phyloP scores from a whole-genome alignment of 2,888 invertebrate species.

The Thecophora atra region DNA sequence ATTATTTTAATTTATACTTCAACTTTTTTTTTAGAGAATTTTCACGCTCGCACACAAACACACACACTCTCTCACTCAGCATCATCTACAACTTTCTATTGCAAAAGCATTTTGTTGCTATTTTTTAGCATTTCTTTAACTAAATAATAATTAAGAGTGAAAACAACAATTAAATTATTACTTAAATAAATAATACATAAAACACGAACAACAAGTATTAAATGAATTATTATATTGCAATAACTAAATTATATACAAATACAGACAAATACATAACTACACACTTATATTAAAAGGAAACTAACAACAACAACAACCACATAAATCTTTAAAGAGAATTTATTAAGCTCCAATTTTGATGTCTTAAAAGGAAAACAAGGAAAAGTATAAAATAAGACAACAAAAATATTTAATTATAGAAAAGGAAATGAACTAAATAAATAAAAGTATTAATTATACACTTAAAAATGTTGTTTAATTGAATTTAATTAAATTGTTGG shows the following conservation, averaged over 20 bases:
- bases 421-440: slow-evolving; percentile 35
- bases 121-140: background rate
- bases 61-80: background rate
- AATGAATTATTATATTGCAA: slow-evolving; percentile 50
- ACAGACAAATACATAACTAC: slow-evolving; percentile 44
- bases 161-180: too few relatives aligned
- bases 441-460: slow-evolving; percentile 44
- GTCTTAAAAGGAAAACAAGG: slow-evolving; percentile 47
- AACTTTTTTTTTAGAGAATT: background rate
- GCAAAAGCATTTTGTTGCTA: background rate
- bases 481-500: too few relatives aligned
- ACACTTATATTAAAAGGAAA: slow-evolving; percentile 45
- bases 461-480: slow-evolving; percentile 29
- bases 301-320: slow-evolving; percentile 19
- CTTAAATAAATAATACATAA: slow-evolving; percentile 3
- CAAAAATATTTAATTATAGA: slow-evolving; percentile 39
- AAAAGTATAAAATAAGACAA: slow-evolving; percentile 40
- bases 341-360: slow-evolving; percentile 55
- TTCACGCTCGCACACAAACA: background rate
- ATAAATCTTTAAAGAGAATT: slow-evolving; percentile 33
- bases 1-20: too few relatives aligned
- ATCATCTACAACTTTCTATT: too few relatives aligned
- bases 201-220: slow-evolving; percentile 45
- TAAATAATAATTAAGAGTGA: too few relatives aligned
- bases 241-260: slow-evolving; percentile 33